Conservation (phyloP, 2,113 vertebrate species). For the Notarius quadriscutis region DNA sequence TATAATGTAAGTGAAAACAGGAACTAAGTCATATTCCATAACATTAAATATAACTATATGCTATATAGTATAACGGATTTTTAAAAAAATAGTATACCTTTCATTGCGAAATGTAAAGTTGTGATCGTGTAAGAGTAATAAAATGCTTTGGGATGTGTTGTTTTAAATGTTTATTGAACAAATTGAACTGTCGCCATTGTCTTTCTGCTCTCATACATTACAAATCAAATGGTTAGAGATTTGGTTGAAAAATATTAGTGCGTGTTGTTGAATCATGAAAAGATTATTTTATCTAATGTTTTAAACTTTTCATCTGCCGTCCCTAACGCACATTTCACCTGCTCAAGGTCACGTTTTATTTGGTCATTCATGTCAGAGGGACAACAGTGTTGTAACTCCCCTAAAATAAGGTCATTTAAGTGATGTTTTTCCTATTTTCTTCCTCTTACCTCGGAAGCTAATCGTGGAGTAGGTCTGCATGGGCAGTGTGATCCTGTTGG, state of each 20-base stretch:
- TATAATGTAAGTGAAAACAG: background rate
- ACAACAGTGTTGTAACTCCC: background rate
- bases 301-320: background rate
- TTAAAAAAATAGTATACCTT: too few species aligned
- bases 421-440: background rate
- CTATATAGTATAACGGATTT: background rate
- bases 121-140: too few species aligned
- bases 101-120: too few species aligned
- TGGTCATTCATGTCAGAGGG: background rate
- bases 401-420: background rate
- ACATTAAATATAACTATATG: background rate
- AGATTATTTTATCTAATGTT: background rate
- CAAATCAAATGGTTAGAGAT: background rate
- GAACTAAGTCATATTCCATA: background rate
- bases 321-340: background rate
- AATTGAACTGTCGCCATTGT: background rate
- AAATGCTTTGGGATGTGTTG: too few species aligned
- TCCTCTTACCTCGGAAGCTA: conserved; percentile 85
- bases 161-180: background rate
- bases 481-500: conserved; percentile 84
- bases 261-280: background rate
- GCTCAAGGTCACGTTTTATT: background rate
- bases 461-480: conserved; percentile 85
- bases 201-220: background rate
- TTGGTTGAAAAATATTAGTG: background rate